These are phyloP conservation scores for Parauchenoglanis ngamensis DNA, from an alignment of 2,797 vertebrate genomes.

Conservation along the genomic window DNA sequence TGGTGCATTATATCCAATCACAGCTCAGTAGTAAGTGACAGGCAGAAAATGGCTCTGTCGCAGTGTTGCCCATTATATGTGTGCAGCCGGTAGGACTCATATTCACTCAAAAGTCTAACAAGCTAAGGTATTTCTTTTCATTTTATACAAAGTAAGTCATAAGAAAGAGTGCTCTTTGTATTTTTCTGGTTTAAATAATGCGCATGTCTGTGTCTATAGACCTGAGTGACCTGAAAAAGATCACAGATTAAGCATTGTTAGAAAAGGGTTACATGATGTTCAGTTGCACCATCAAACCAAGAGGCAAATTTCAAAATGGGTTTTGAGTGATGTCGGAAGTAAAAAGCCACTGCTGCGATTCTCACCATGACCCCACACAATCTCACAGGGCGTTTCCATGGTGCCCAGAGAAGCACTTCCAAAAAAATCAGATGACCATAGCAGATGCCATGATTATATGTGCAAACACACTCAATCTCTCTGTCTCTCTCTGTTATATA, in stretches of 20 bases:
- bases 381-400: constrained; percentile 69
- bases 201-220: neutral
- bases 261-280: neutral
- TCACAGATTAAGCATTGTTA: neutral
- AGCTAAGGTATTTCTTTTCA: neutral
- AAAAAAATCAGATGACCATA: constrained; percentile 79
- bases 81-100: neutral
- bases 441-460: constrained; percentile 67
- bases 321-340: constrained; percentile 82
- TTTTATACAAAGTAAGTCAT: neutral
- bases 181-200: neutral
- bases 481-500: neutral
- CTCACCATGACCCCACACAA: constrained; percentile 79
- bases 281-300: neutral
- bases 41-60: neutral
- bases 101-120: neutral
- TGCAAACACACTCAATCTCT: neutral
- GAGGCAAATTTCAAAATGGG: constrained; percentile 88
- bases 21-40: neutral
- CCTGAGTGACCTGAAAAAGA: neutral
- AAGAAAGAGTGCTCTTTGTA: neutral
- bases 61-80: neutral
- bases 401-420: constrained; percentile 76
- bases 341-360: constrained; percentile 83
- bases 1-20: neutral